Percentiles rank a stretch among this genome's conserved stretches.
Evolutionary conservation across 2,797 vertebrate genomes (phyloP).

Genomic region (Crocodylus rhombifer): DNA sequence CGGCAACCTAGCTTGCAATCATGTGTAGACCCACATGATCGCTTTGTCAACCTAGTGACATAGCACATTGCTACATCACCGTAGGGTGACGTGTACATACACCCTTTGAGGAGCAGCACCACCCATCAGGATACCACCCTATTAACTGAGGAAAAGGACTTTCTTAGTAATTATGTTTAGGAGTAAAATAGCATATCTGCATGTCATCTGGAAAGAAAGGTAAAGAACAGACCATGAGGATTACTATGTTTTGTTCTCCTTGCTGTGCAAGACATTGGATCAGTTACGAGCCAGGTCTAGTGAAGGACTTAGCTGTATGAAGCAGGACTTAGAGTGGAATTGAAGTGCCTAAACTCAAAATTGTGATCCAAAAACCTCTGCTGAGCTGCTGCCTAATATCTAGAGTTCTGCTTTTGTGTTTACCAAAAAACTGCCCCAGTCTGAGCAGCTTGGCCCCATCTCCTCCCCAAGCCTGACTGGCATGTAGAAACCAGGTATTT

Average conservation of each 20-base stretch:
- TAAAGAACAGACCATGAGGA: background rate
- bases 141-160: background rate
- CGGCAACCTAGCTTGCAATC: no score
- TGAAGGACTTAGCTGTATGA: background rate
- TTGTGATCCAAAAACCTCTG: background rate
- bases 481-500: no score
- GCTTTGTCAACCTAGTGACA: no score
- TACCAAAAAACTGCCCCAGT: no score
- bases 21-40: no score
- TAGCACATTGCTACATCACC: no score
- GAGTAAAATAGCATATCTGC: background rate
- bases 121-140: background rate
- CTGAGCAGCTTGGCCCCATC: no score
- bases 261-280: background rate
- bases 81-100: no score
- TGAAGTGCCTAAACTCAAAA: background rate
- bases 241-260: background rate
- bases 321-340: background rate
- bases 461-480: no score
- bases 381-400: background rate
- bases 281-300: background rate
- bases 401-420: background rate
- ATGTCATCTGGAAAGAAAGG: background rate
- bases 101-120: no score
- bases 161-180: background rate